A percentile compares a stretch with the other conserved stretches of the same genome.
Evolutionary conservation across 2,888 invertebrate species (phyloP).

Genomic region (Flexamia atlantica): DNA sequence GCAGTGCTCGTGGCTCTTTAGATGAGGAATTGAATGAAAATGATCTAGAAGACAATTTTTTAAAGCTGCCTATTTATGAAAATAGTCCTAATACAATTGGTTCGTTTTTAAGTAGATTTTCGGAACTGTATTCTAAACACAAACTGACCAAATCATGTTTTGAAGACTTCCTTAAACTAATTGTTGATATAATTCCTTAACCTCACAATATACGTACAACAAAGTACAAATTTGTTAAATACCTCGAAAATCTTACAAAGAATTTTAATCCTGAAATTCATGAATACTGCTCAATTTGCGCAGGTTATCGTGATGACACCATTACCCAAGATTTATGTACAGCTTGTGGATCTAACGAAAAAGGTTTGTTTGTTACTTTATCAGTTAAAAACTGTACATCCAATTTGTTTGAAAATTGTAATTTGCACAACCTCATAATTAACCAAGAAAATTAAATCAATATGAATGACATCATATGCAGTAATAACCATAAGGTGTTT

Average conservation of each 20-base stretch:
- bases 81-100: background rate
- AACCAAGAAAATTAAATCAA: background rate
- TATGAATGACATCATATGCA: background rate
- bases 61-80: background rate
- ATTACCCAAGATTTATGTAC: background rate
- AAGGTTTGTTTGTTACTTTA: background rate
- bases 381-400: background rate
- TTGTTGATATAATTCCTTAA: background rate
- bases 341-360: background rate
- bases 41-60: background rate
- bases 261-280: background rate
- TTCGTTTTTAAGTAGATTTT: background rate
- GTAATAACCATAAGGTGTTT: background rate
- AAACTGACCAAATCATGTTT: conserved; percentile 14
- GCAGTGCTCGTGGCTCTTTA: too few species aligned
- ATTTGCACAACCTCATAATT: background rate
- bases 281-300: background rate
- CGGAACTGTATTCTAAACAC: background rate
- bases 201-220: background rate
- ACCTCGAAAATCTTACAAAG: background rate
- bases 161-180: background rate
- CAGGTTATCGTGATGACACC: background rate
- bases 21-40: too few species aligned
- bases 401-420: background rate
- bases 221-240: background rate